phyloP scores from a whole-genome alignment of 2,888 invertebrate genomes.

The Sphaerophoria rueppellii region DNA sequence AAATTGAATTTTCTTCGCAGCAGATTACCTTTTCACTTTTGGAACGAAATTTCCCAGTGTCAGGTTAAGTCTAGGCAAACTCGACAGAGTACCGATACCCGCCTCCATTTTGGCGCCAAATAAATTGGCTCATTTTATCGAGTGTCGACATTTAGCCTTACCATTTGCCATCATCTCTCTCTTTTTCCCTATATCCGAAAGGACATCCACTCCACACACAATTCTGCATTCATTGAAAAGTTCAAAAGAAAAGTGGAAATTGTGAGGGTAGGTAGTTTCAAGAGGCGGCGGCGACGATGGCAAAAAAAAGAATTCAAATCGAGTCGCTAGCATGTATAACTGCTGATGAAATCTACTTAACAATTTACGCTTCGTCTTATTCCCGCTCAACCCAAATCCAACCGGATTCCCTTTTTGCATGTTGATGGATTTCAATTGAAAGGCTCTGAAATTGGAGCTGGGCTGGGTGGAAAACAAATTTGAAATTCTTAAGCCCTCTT shows the following conservation, averaged over 20 bases:
- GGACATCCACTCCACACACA: background rate
- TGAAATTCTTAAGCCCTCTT: conserved; percentile 27
- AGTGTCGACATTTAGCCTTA: conserved; percentile 18
- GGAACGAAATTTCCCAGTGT: conserved; percentile 33
- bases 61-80: conserved; percentile 1
- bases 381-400: background rate
- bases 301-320: conserved; percentile 4
- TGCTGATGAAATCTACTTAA: background rate
- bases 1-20: conserved; percentile 61
- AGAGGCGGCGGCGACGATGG: no score
- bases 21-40: conserved; percentile 40
- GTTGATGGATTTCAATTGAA: conserved; percentile 45
- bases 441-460: background rate
- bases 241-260: background rate
- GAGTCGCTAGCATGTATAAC: conserved; percentile 15
- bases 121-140: conserved; percentile 32
- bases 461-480: background rate
- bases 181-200: background rate
- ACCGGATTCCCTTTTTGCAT: conserved; percentile 30
- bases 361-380: background rate
- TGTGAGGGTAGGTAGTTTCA: no score
- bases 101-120: conserved; percentile 15
- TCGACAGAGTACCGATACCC: background rate
- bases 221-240: conserved; percentile 11
- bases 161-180: no score